Percentiles rank a stretch among this genome's conserved stretches.
phyloP scores from a whole-genome alignment of 2,888 invertebrate genomes.

The Macrosiphum euphorbiae region DNA sequence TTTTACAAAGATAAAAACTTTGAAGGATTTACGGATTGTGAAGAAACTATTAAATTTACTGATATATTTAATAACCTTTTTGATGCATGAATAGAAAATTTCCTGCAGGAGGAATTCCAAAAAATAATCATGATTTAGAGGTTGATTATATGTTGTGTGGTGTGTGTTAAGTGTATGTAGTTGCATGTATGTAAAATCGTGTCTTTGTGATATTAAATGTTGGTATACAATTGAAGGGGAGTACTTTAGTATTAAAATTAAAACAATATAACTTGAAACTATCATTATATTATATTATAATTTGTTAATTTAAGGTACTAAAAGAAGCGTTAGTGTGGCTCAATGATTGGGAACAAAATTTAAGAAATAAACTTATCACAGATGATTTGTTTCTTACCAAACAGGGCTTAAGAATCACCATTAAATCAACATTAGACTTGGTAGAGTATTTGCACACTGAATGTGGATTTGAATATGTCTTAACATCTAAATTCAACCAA shows the following conservation, averaged over 20 bases:
- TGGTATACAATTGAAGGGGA: no score
- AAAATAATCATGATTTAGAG: no score
- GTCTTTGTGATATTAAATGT: no score
- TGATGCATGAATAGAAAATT: no score
- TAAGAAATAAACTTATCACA: neutral
- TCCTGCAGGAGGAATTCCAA: no score
- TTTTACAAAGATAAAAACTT: no score
- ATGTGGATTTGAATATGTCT: neutral
- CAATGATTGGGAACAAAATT: neutral
- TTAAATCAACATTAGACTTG: neutral
- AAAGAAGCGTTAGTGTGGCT: neutral
- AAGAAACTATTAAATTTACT: no score
- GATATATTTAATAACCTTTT: no score
- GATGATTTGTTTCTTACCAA: neutral
- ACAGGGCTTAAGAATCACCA: neutral
- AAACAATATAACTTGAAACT: neutral
- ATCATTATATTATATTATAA: neutral
- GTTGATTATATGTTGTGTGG: no score
- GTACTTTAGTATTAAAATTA: neutral
- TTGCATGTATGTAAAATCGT: no score
- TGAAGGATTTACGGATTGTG: no score
- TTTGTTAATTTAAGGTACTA: neutral
- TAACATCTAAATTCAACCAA: neutral
- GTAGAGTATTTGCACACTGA: neutral
- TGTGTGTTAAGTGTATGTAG: no score